Base-by-base conservation (phyloP, 2,113 vertebrate species). In the Sylvia atricapilla region DNA sequence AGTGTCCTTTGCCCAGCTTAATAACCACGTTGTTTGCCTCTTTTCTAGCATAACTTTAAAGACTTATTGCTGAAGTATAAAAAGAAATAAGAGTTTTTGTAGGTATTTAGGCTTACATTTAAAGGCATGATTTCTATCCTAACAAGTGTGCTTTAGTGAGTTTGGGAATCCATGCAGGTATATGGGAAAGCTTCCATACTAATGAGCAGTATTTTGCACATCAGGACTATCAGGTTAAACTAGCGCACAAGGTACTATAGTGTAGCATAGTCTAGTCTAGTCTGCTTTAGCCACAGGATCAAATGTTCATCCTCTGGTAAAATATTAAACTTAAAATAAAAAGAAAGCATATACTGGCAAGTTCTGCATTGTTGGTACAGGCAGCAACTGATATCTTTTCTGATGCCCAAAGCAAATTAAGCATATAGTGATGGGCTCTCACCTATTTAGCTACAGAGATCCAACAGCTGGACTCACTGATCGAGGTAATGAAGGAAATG, bases 401-500 rank as follows among this genome's bases (percentile, higher is more conserved):
- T 28, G 22, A 59, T 24, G 33, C 12, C 11, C 39, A 13, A 16
- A 17, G 31, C 8, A 92, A 91, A 85, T 80, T 37, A 83, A 31
- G 27, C 44, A 7, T 52, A 50, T 13, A 76, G 2, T 35, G 31
- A 49, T 24, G 18, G 43, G 56, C 17, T 80, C 31, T 90, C 53
- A 81, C 31, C 43, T 74, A 15, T 49, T 76, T 79, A 77, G 7
- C 60, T 89, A 64, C 30, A 79, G 35, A 31, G 13, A 3, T 70
- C 30, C 13, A 41, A 67, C 47, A 91, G 60, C 55, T 87, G 22
- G 56, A 83, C 21, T 94, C 35, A 30, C 15, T 82, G 55, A 81
- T 84, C 11, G 53, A 72, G 10, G 10, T 85, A 82, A 84, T 64
- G 53, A 79, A 79, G 41, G 41, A 95, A 91, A 92, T 62, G 25